Percentiles rank a stretch among this genome's conserved stretches.
These are phyloP conservation scores for Scomber japonicus DNA, from an alignment of 2,113 vertebrate species.

Conservation along the genomic window DNA sequence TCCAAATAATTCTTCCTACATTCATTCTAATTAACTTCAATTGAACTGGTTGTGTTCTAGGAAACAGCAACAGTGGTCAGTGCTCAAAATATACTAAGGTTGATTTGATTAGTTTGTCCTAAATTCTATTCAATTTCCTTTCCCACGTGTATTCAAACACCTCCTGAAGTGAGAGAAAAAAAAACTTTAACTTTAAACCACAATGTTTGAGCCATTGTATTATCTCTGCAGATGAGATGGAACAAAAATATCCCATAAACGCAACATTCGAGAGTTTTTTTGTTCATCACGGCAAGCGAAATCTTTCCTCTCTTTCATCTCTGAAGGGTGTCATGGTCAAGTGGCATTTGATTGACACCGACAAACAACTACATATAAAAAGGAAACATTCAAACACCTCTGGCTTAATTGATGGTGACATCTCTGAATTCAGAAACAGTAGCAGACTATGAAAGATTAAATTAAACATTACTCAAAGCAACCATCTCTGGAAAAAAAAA, in stretches of 20 bases:
- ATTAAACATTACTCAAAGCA: slow-evolving; percentile 1
- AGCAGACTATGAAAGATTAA: background rate
- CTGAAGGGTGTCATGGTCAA: background rate
- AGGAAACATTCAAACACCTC: background rate
- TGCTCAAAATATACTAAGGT: slow-evolving; percentile 65
- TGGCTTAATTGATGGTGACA: background rate
- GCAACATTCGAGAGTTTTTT: background rate
- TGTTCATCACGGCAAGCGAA: background rate
- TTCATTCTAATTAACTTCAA: slow-evolving; percentile 89
- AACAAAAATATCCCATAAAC: slow-evolving; percentile 5
- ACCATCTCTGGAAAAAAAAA: background rate
- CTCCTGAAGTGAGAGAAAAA: slow-evolving; percentile 17
- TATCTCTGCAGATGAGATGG: slow-evolving; percentile 3
- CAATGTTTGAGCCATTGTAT: slow-evolving; percentile 13
- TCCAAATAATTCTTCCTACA: slow-evolving; percentile 81
- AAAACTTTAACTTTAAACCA: slow-evolving; percentile 24
- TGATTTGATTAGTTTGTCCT: slow-evolving; percentile 64
- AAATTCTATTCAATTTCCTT: slow-evolving; percentile 54
- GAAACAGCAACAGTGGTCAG: slow-evolving; percentile 74
- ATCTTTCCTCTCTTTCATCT: background rate
- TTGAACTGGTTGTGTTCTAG: slow-evolving; percentile 61
- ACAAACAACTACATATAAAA: background rate
- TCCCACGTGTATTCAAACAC: slow-evolving; percentile 48
- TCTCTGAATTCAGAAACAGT: background rate
- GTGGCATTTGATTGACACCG: background rate